These are phyloP conservation scores for Sepiola atlantica DNA, from an alignment of 2,888 invertebrate genomes.

Conservation along the genomic window DNA sequence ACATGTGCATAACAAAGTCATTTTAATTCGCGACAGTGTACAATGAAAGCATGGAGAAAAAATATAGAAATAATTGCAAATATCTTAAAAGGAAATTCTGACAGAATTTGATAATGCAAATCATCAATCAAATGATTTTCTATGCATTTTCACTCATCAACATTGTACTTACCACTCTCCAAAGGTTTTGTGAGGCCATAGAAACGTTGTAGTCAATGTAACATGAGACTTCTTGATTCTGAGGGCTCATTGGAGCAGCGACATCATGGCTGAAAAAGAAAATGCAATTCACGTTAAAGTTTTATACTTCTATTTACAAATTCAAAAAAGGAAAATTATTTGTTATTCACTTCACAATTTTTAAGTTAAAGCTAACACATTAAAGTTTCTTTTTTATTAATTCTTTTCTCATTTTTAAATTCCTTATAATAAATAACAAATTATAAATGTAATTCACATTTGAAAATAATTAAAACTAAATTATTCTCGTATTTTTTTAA, in stretches of 20 bases:
- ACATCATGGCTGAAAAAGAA: constrained; percentile 85
- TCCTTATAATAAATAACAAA: not conserved
- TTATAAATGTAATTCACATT: no score
- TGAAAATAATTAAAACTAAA: no score
- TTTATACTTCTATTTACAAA: not conserved
- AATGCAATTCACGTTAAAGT: not conserved
- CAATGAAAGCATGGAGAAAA: not conserved
- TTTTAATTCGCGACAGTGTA: not conserved
- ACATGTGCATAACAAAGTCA: no score
- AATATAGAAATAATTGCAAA: not conserved
- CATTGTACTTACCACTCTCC: constrained; percentile 82
- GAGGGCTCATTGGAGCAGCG: constrained; percentile 93
- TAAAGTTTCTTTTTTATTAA: not conserved
- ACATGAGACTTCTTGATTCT: constrained; percentile 94
- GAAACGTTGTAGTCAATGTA: constrained; percentile 98
- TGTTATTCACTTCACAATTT: not conserved
- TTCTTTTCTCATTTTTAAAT: not conserved
- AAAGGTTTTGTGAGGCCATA: constrained; percentile 92
- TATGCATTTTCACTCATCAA: not conserved
- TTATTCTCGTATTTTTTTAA: no score
- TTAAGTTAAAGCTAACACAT: no score
- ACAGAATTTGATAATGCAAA: not conserved
- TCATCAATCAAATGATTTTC: not conserved
- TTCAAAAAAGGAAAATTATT: not conserved
- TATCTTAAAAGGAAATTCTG: not conserved